These are phyloP conservation scores for Aplysina aerophoba DNA, from an alignment of 37 sponge, comb jelly and placozoan species.

Conservation along the genomic window DNA sequence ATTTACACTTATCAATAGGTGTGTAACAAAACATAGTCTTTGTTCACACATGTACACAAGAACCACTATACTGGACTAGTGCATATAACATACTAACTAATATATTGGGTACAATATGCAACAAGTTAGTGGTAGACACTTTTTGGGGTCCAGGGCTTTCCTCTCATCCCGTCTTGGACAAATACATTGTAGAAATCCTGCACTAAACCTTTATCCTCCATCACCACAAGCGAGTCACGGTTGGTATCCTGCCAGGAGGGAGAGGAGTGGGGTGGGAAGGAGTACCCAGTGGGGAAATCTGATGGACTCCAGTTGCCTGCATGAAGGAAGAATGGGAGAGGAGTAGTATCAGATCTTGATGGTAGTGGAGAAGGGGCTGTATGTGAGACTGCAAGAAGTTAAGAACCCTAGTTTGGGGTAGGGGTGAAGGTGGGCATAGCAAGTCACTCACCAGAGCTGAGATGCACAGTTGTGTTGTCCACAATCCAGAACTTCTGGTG, in stretches of 20 bases:
- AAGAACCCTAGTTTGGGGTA: not conserved
- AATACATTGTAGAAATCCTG: conserved; percentile 54
- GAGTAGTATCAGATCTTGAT: too few relatives aligned
- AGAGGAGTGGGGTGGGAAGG: conserved; percentile 47
- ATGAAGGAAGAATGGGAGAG: not conserved
- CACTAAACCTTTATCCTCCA: conserved; percentile 49
- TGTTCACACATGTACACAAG: not conserved
- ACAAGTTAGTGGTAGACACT: not conserved
- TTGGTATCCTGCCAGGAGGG: conserved; percentile 45
- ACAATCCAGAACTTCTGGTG: conserved; percentile 92
- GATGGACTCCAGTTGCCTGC: conserved; percentile 90
- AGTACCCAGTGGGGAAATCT: conserved; percentile 70
- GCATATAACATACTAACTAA: not conserved
- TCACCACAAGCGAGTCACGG: conserved; percentile 71
- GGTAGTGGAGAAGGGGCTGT: too few relatives aligned
- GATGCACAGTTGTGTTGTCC: conserved; percentile 77
- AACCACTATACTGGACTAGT: not conserved
- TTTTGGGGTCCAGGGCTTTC: conserved; percentile 69
- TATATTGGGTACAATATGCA: too few relatives aligned
- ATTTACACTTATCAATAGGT: not conserved
- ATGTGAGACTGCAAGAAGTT: not conserved
- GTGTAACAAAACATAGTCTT: too few relatives aligned
- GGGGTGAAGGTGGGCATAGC: not conserved
- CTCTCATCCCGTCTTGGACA: conserved; percentile 57
- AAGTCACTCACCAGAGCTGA: conserved; percentile 72